phyloP scores from a whole-genome alignment of 2,113 vertebrate genomes.

The Poecile atricapillus region DNA sequence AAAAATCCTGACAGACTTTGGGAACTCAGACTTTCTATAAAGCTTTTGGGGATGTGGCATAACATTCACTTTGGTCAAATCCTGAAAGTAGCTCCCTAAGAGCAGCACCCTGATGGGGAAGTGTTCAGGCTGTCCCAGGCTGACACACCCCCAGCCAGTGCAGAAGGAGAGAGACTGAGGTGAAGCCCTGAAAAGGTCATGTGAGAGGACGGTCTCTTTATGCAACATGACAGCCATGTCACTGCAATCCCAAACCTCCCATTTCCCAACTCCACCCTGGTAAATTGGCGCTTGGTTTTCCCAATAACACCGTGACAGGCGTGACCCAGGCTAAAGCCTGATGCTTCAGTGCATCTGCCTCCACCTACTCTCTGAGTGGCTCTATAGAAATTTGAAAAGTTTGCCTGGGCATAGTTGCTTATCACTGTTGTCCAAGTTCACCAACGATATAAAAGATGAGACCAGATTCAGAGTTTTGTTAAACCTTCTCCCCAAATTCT shows the following conservation, averaged over 20 bases:
- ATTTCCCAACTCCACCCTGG: not conserved
- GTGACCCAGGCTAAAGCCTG: not conserved
- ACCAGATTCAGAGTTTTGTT: not conserved
- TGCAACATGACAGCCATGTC: not conserved
- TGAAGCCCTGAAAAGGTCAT: not conserved
- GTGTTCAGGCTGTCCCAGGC: not conserved
- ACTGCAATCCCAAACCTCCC: not conserved
- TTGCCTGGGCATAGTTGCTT: not conserved
- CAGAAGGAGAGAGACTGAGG: not conserved
- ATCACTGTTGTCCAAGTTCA: not conserved
- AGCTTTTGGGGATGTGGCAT: not conserved
- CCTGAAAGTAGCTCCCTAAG: not conserved
- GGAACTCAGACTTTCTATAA: not conserved
- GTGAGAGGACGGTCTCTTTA: not conserved
- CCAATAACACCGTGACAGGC: not conserved
- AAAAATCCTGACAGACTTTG: not conserved
- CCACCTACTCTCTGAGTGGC: not conserved
- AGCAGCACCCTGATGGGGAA: not conserved
- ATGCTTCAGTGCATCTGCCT: not conserved
- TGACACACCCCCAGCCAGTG: not conserved
- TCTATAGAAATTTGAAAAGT: not conserved
- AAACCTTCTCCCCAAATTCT: not conserved
- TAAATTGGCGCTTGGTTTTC: not conserved
- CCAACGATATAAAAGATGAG: not conserved
- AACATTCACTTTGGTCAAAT: rapidly evolving